These are phyloP conservation scores for Agonopterix heracliana DNA, from an alignment of 2,888 invertebrate species.

Conservation along the genomic window DNA sequence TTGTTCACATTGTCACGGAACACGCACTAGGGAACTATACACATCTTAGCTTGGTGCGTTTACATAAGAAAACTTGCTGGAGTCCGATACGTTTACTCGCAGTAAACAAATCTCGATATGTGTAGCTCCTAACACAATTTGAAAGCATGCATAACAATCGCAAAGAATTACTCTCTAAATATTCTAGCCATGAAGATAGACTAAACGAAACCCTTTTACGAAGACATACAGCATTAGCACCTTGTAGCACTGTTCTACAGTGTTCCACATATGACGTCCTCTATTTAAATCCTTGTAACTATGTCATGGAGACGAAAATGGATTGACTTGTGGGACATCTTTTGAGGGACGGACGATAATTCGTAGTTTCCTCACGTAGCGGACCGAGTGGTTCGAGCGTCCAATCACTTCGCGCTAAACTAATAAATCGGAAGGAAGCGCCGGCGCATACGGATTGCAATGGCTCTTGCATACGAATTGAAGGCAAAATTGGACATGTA, in stretches of 20 bases:
- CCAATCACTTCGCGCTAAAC: conserved; percentile 65
- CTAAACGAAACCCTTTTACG: conserved; percentile 23
- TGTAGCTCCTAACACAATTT: too few species aligned
- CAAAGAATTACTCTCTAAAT: conserved; percentile 6
- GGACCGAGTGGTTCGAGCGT: conserved; percentile 44
- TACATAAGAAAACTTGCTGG: too few species aligned
- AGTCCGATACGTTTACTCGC: too few species aligned
- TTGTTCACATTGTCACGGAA: too few species aligned
- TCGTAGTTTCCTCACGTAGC: conserved; percentile 47
- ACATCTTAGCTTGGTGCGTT: too few species aligned
- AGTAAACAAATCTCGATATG: too few species aligned
- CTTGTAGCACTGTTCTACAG: conserved; percentile 1
- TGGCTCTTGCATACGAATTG: conserved; percentile 26
- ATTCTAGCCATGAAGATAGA: conserved; percentile 17
- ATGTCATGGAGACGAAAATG: too few species aligned
- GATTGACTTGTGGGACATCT: too few species aligned
- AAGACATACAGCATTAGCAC: conserved; percentile 19
- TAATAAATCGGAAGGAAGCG: conserved; percentile 61
- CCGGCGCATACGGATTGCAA: conserved; percentile 52
- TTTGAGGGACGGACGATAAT: conserved; percentile 5
- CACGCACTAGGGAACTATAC: too few species aligned
- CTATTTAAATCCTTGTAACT: too few species aligned
- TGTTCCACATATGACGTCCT: too few species aligned
- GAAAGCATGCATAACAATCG: too few species aligned
- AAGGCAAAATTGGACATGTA: conserved; percentile 8